Percentiles rank a stretch among this genome's conserved stretches.
These are phyloP conservation scores for Aplodontia rufa DNA, from an alignment of 2,113 vertebrate genomes.

Conservation along the genomic window DNA sequence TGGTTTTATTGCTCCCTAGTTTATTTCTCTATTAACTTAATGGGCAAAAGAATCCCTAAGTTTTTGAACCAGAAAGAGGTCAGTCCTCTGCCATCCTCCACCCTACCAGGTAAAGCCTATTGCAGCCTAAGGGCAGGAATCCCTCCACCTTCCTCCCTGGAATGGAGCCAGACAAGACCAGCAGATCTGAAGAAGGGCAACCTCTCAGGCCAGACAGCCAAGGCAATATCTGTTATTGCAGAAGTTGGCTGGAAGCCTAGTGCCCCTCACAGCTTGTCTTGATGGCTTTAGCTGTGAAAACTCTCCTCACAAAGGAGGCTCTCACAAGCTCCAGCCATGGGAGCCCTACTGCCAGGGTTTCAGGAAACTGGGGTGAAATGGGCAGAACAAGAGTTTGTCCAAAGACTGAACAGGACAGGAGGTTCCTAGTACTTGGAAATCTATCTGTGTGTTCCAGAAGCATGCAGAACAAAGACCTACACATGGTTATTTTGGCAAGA, in stretches of 20 bases:
- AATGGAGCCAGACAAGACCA: neutral
- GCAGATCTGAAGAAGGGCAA: neutral
- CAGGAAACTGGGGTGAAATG: constrained; percentile 60
- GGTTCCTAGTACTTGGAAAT: constrained; percentile 65
- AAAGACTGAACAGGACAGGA: constrained; percentile 56
- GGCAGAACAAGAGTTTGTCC: constrained; percentile 65
- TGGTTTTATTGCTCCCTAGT: neutral
- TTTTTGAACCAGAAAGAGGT: neutral
- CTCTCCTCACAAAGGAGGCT: constrained; percentile 48
- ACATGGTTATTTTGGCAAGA: constrained; percentile 79
- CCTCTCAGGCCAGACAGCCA: neutral
- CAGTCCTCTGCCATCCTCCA: neutral
- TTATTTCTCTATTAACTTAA: constrained; percentile 5
- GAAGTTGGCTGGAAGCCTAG: neutral
- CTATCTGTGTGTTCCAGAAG: constrained; percentile 74
- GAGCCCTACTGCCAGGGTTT: neutral
- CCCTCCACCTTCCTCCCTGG: neutral
- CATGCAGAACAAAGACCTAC: constrained; percentile 72
- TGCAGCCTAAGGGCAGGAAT: neutral
- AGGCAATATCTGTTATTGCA: constrained; percentile 5
- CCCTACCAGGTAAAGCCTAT: neutral
- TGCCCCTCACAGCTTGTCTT: neutral
- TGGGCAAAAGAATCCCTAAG: neutral
- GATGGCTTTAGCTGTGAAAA: neutral
- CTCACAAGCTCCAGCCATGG: neutral